Conservation (phyloP, 2,113 vertebrate genomes). For the Notiomystis cincta region DNA sequence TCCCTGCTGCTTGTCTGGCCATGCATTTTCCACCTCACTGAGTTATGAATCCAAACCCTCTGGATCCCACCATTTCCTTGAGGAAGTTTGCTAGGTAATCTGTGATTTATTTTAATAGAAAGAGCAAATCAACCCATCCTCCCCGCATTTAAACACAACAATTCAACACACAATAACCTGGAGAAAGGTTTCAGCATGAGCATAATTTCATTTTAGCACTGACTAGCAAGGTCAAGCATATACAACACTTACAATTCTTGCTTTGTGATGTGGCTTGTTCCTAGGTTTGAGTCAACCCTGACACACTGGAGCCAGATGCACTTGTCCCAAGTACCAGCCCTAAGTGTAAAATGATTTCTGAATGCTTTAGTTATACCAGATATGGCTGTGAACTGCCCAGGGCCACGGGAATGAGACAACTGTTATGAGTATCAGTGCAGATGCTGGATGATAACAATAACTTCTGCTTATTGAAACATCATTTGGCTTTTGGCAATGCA, state of each 20-base stretch:
- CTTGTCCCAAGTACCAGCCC: background rate
- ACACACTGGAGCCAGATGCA: background rate
- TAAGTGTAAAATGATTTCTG: background rate
- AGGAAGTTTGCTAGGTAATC: background rate
- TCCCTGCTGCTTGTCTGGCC: background rate
- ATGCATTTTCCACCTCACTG: background rate
- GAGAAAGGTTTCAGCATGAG: background rate
- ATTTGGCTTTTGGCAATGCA: background rate
- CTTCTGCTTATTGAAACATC: background rate
- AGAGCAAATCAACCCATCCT: background rate
- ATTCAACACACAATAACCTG: background rate
- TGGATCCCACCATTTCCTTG: background rate
- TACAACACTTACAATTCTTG: background rate
- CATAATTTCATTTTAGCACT: background rate
- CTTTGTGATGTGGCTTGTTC: background rate
- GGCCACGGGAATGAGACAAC: background rate
- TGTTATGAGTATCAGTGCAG: background rate
- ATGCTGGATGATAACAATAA: background rate
- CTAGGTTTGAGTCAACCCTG: background rate
- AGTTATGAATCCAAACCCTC: rapidly evolving
- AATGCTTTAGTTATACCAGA: background rate
- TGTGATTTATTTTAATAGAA: background rate
- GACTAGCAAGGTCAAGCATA: background rate
- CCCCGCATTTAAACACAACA: background rate
- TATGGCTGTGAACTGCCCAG: background rate